These are phyloP conservation scores for Corynorhinus townsendii DNA, from an alignment of 2,113 vertebrate genomes.

Conservation along the genomic window DNA sequence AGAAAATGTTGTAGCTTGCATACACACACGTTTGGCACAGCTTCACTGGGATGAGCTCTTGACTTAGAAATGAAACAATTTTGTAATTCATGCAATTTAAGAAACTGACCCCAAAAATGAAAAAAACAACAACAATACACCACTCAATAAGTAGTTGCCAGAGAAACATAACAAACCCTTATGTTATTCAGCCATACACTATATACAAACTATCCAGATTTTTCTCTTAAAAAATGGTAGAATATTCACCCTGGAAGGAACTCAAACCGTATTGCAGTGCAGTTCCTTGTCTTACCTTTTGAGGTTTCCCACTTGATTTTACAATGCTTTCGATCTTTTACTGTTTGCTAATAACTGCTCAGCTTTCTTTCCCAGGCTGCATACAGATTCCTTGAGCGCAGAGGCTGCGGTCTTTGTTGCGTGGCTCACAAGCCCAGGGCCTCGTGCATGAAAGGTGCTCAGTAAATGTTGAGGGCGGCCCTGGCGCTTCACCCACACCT, in stretches of 20 bases:
- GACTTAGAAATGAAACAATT: conserved; percentile 27
- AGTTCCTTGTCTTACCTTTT: not conserved
- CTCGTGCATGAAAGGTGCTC: not conserved
- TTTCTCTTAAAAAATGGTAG: not conserved
- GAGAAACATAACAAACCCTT: conserved; percentile 38
- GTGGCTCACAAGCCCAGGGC: not conserved
- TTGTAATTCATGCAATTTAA: conserved; percentile 43
- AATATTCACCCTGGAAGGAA: not conserved
- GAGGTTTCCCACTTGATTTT: not conserved
- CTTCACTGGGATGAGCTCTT: conserved; percentile 40
- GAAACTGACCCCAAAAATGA: not conserved
- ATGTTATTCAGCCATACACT: not conserved
- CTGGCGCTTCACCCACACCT: not conserved
- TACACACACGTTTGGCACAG: not conserved
- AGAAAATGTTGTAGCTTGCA: not conserved
- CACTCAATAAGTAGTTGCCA: conserved; percentile 48
- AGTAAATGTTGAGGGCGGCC: not conserved
- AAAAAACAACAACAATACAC: not conserved
- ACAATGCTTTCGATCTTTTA: not conserved
- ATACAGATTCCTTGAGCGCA: not conserved
- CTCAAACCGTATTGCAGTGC: not conserved
- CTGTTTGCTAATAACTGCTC: not conserved
- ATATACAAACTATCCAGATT: not conserved
- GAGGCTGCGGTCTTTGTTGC: not conserved
- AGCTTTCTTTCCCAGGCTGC: not conserved